Conservation (phyloP, 2,113 vertebrate genomes). For the Delphinapterus leucas region DNA sequence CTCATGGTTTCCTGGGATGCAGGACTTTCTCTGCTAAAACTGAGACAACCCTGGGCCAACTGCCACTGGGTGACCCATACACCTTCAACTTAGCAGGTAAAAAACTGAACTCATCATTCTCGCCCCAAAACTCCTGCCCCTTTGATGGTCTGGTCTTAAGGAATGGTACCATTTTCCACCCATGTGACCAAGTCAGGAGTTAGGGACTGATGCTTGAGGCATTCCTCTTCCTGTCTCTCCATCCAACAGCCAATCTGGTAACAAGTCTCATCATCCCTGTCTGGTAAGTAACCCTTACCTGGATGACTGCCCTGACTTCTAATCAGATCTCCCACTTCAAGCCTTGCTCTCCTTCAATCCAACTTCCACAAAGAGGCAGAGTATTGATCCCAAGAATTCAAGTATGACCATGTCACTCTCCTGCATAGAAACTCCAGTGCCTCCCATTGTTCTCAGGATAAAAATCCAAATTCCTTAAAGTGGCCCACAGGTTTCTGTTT, state of each 20-base stretch:
- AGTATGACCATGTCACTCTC: not conserved
- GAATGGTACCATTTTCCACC: not conserved
- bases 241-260: not conserved
- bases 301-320: not conserved
- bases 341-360: not conserved
- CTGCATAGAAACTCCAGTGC: not conserved
- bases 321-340: not conserved
- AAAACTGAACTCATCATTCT: not conserved
- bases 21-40: not conserved
- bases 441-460: not conserved
- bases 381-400: not conserved
- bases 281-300: not conserved
- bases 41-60: not conserved
- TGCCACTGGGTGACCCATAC: not conserved
- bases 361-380: not conserved
- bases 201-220: not conserved
- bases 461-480: not conserved
- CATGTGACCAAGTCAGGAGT: not conserved
- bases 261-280: not conserved
- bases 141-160: not conserved
- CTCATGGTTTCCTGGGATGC: not conserved
- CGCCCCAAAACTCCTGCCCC: not conserved
- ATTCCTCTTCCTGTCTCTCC: not conserved
- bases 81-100: not conserved
- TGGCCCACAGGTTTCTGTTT: not conserved